Evolutionary conservation across 2,888 invertebrate genomes (phyloP).

Genomic region (Parascotia fuliginaria): DNA sequence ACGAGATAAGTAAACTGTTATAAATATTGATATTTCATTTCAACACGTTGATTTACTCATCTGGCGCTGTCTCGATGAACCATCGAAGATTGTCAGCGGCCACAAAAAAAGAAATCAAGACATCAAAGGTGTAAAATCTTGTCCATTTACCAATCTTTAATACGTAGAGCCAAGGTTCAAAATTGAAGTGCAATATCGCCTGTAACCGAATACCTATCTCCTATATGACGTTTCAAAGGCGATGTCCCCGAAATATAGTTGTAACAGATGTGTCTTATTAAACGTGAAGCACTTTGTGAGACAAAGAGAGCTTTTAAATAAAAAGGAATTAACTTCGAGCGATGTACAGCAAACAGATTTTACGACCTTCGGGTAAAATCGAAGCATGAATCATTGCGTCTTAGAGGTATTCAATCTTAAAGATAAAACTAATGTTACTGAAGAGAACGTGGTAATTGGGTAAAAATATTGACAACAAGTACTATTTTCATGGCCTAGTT

Average conservation of each 20-base stretch:
- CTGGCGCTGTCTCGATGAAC: constrained; percentile 34
- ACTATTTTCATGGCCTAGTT: constrained; percentile 4
- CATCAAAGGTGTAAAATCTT: constrained; percentile 40
- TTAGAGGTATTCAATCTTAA: constrained; percentile 10
- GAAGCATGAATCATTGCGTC: constrained; percentile 32
- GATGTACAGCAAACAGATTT: constrained; percentile 47
- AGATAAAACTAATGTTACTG: too few species aligned
- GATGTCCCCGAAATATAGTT: constrained; percentile 63
- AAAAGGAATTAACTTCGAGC: constrained; percentile 46
- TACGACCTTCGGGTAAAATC: constrained; percentile 31
- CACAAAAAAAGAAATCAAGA: constrained; percentile 37
- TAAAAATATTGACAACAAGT: constrained; percentile 7
- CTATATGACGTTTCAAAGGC: constrained; percentile 60
- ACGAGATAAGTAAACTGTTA: constrained; percentile 38
- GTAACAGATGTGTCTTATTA: constrained; percentile 68
- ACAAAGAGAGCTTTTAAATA: constrained; percentile 59
- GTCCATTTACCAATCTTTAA: constrained; percentile 19
- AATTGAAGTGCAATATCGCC: constrained; percentile 18
- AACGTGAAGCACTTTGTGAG: constrained; percentile 48
- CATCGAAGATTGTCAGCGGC: constrained; percentile 34
- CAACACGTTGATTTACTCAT: constrained; percentile 40
- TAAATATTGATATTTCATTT: constrained; percentile 38
- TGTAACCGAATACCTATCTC: constrained; percentile 59
- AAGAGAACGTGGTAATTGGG: too few species aligned
- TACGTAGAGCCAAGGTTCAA: constrained; percentile 34